Conservation (phyloP, 2,797 vertebrate species). For the Bufotes viridis region DNA sequence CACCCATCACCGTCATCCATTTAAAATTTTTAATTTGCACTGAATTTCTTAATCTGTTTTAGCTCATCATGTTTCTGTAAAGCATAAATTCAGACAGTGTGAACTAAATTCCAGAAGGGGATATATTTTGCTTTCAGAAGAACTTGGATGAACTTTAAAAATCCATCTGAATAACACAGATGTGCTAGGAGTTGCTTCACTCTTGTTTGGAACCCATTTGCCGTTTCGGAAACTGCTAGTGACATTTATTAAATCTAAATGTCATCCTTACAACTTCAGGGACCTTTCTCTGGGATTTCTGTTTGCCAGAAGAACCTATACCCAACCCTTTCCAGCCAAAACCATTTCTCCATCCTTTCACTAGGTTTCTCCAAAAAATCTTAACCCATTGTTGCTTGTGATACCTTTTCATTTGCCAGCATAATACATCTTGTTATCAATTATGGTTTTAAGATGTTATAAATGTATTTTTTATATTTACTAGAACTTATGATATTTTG, state of each 20-base stretch:
- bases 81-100: constrained; percentile 56
- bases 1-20: background rate
- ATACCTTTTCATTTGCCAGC: constrained; percentile 1
- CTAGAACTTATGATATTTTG: background rate
- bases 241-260: constrained; percentile 59
- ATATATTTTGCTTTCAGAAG: constrained; percentile 44
- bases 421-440: background rate
- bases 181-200: constrained; percentile 44
- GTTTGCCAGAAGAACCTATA: constrained; percentile 46
- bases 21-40: constrained; percentile 33
- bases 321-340: constrained; percentile 30
- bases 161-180: constrained; percentile 53
- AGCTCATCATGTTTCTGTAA: constrained; percentile 29
- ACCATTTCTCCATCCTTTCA: constrained; percentile 19
- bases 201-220: constrained; percentile 50
- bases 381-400: constrained; percentile 19
- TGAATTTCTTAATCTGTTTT: constrained; percentile 54
- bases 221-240: constrained; percentile 50
- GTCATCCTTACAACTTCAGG: constrained; percentile 56
- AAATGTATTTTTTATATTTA: background rate
- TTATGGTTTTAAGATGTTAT: background rate
- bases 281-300: constrained; percentile 45
- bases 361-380: constrained; percentile 13
- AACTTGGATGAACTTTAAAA: constrained; percentile 52
- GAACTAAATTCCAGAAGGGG: constrained; percentile 55